These are phyloP conservation scores for Dascyllus trimaculatus DNA, from an alignment of 2,113 vertebrate species.

Conservation along the genomic window DNA sequence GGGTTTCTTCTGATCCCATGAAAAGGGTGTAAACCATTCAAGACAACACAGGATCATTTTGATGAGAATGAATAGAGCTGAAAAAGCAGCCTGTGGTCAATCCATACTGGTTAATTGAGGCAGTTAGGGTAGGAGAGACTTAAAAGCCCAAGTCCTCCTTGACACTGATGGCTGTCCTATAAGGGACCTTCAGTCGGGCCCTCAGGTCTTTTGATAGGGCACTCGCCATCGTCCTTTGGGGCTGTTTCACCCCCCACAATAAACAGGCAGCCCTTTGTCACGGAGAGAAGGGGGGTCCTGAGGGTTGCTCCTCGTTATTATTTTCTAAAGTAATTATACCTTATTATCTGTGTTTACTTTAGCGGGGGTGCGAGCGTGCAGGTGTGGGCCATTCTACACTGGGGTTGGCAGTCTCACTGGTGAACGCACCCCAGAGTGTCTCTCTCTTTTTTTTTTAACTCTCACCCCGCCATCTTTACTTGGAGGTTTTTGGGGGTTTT, in stretches of 20 bases:
- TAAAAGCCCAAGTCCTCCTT: constrained; percentile 77
- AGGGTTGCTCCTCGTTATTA: constrained; percentile 87
- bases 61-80: constrained; percentile 63
- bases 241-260: constrained; percentile 87
- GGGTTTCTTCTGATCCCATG: constrained; percentile 27
- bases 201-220: constrained; percentile 80
- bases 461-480: constrained; percentile 80
- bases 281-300: constrained; percentile 67
- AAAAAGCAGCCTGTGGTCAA: constrained; percentile 66
- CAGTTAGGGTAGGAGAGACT: constrained; percentile 67
- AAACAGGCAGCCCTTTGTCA: constrained; percentile 91
- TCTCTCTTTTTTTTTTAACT: constrained; percentile 65
- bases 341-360: constrained; percentile 99
- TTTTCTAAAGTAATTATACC: constrained; percentile 97
- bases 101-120: constrained; percentile 70
- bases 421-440: constrained; percentile 89
- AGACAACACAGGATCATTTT: constrained; percentile 62
- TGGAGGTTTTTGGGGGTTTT: constrained; percentile 87
- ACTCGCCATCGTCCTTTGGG: constrained; percentile 84
- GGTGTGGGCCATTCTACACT: constrained; percentile 94
- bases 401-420: constrained; percentile 89
- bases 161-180: constrained; percentile 75
- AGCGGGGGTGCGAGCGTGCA: constrained; percentile 91
- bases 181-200: constrained; percentile 69
- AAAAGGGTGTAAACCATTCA: constrained; percentile 10